phyloP scores from a whole-genome alignment of 2,113 vertebrate species.

The Sceloporus undulatus region DNA sequence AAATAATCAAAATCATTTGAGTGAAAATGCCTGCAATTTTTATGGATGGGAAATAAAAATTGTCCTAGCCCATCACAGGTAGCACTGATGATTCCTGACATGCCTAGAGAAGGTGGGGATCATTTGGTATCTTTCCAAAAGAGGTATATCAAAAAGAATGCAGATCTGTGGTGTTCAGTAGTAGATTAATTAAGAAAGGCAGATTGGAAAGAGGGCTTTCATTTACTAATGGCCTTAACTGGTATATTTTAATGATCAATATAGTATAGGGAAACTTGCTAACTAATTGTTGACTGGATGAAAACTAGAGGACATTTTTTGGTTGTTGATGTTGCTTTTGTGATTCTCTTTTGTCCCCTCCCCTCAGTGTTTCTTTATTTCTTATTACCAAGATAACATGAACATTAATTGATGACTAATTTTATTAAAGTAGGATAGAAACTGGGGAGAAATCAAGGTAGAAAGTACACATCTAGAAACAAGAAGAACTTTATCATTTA shows the following conservation, averaged over 20 bases:
- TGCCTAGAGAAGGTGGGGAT: no score
- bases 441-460: not conserved
- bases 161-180: conserved; percentile 26
- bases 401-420: not conserved
- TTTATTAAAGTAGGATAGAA: not conserved
- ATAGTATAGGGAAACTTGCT: not conserved
- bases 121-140: no score
- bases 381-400: not conserved
- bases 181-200: conserved; percentile 28
- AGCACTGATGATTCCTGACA: no score
- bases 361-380: not conserved
- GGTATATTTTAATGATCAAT: not conserved
- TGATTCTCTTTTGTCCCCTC: not conserved
- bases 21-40: not conserved
- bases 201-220: conserved; percentile 20
- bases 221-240: conserved; percentile 3
- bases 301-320: not conserved
- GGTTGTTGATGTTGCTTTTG: not conserved
- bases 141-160: not conserved
- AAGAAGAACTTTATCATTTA: not conserved
- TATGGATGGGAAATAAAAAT: not conserved
- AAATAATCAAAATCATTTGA: not conserved
- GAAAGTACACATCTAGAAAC: not conserved
- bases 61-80: no score
- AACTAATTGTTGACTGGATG: not conserved